phyloP scores from a whole-genome alignment of 1,140 invertebrate genomes.

The Habropoda laboriosa region DNA sequence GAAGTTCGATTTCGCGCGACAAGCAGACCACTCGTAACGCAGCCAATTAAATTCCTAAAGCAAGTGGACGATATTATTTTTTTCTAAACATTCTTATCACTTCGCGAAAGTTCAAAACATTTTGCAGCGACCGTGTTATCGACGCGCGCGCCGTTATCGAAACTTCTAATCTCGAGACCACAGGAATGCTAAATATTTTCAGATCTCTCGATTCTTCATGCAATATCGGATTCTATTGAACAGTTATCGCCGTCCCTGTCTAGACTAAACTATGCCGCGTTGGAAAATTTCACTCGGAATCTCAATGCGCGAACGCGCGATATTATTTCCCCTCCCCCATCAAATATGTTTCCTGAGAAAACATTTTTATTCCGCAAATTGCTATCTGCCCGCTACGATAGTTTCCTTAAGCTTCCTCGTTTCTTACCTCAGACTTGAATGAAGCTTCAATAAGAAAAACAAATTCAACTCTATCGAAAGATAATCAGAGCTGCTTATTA shows the following conservation, averaged over 20 bases:
- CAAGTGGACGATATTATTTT: conserved; percentile 12
- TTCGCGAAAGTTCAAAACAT: background rate
- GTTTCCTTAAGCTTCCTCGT: too few species aligned
- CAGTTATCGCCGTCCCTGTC: background rate
- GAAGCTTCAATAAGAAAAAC: too few species aligned
- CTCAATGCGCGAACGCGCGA: background rate
- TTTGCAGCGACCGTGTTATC: background rate
- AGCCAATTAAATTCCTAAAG: background rate
- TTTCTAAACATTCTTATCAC: too few species aligned
- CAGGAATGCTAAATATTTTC: conserved; percentile 35
- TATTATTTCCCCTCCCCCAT: background rate
- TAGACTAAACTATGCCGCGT: background rate
- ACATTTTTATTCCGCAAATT: background rate
- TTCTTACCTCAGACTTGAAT: too few species aligned
- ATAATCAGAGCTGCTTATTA: too few species aligned
- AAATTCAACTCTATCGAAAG: too few species aligned
- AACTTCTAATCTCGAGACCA: conserved; percentile 11
- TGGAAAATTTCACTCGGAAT: background rate
- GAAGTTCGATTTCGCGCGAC: background rate
- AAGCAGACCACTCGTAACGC: background rate
- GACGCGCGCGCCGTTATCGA: background rate
- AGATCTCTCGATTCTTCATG: background rate
- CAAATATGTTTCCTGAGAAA: background rate
- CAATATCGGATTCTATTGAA: conserved; percentile 14
- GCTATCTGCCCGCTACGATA: too few species aligned